These are phyloP conservation scores for Mareca strepera DNA, from an alignment of 2,797 vertebrate genomes.

Conservation along the genomic window DNA sequence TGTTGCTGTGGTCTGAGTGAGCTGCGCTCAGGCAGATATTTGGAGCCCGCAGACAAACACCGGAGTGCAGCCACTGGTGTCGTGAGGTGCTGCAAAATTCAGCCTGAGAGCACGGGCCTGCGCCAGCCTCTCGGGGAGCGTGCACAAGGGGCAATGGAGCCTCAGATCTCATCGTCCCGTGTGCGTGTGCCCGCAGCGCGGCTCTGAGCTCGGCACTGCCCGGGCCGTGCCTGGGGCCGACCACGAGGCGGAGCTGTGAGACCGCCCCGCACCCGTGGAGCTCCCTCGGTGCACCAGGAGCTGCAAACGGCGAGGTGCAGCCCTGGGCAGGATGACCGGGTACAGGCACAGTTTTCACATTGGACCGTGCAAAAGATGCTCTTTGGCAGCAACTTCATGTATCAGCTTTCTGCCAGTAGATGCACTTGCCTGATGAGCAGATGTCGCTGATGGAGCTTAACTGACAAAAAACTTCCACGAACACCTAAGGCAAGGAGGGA, in stretches of 20 bases:
- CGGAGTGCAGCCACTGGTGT: fast-evolving
- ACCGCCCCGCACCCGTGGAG: neutral
- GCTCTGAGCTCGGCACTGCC: too few relatives aligned
- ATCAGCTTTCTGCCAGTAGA: neutral
- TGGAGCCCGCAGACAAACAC: neutral
- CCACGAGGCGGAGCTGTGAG: neutral
- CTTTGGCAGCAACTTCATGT: neutral
- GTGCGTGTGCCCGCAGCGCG: too few relatives aligned
- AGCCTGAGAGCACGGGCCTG: neutral
- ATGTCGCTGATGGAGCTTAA: neutral
- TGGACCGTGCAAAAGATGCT: neutral
- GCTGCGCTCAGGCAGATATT: neutral
- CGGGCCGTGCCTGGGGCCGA: neutral
- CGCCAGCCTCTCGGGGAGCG: fast-evolving
- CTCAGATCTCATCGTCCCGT: fast-evolving
- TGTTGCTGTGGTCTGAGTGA: neutral
- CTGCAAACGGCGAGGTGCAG: fast-evolving
- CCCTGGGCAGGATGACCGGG: neutral
- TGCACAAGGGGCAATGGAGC: neutral
- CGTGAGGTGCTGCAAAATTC: neutral
- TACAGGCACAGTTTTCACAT: fast-evolving
- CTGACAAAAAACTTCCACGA: neutral
- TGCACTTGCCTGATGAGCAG: neutral
- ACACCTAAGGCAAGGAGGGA: fast-evolving
- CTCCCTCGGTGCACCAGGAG: neutral